A percentile compares a stretch with the other conserved stretches of the same genome.
These are phyloP conservation scores for Pantala flavescens DNA, from an alignment of 1,140 invertebrate genomes.

Conservation along the genomic window DNA sequence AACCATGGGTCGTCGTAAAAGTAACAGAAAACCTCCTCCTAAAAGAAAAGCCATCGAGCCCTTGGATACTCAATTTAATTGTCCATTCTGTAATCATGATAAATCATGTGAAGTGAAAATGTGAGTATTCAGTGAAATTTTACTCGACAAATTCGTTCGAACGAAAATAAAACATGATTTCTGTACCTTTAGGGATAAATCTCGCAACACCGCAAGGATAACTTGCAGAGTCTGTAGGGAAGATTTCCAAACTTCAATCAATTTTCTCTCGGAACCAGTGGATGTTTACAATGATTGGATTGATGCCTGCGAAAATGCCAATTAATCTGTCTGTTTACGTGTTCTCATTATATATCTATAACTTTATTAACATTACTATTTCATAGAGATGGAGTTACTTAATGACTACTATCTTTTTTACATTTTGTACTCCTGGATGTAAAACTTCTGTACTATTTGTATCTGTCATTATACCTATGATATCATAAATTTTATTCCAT, in stretches of 20 bases:
- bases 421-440: too few species aligned
- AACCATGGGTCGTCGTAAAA: slow-evolving; percentile 88
- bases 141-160: too few species aligned
- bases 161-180: background rate
- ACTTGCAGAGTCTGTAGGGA: slow-evolving; percentile 90
- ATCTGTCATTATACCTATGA: too few species aligned
- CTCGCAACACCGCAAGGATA: slow-evolving; percentile 83
- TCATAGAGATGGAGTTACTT: too few species aligned
- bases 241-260: slow-evolving; percentile 94
- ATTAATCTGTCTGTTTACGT: slow-evolving; percentile 41
- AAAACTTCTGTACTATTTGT: too few species aligned
- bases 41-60: slow-evolving; percentile 91
- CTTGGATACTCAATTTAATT: slow-evolving; percentile 93
- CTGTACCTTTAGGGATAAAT: slow-evolving; percentile 71
- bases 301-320: slow-evolving; percentile 92
- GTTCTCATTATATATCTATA: too few species aligned
- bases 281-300: slow-evolving; percentile 99
- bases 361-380: too few species aligned
- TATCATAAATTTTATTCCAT: too few species aligned
- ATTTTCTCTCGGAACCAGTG: slow-evolving; percentile 91
- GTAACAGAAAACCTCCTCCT: slow-evolving; percentile 91
- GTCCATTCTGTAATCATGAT: slow-evolving; percentile 99
- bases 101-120: slow-evolving; percentile 99
- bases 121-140: slow-evolving; percentile 46
- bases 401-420: too few species aligned